These are phyloP conservation scores for Ispidina picta DNA, from an alignment of 2,797 vertebrate species.

Conservation along the genomic window DNA sequence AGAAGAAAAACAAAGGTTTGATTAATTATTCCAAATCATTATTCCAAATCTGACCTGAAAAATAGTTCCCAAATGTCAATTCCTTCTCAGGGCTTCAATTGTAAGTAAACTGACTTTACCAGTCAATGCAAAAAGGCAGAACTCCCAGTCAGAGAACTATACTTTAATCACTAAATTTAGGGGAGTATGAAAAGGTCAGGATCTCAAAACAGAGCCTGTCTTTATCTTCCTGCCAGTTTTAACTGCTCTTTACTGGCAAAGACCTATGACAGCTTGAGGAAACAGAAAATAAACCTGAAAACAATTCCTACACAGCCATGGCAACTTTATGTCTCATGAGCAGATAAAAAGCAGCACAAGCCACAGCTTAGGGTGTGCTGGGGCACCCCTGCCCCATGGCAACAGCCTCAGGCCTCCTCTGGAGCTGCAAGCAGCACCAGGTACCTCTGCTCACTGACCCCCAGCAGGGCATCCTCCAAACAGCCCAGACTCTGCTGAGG, in stretches of 20 bases:
- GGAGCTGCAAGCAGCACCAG: not conserved
- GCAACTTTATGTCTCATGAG: not conserved
- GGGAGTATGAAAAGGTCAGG: not conserved
- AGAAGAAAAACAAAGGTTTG: not conserved
- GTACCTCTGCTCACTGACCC: not conserved
- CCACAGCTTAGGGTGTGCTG: not conserved
- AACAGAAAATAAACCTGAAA: not conserved
- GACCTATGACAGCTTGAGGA: not conserved
- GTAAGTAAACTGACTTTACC: not conserved
- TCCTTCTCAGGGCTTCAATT: not conserved
- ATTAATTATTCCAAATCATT: not conserved
- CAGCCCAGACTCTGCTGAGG: not conserved
- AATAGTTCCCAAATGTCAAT: not conserved
- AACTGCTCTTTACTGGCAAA: not conserved
- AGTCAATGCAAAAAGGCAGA: not conserved
- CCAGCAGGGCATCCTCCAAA: rapidly evolving
- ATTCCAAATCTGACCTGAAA: not conserved
- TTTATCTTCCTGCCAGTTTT: not conserved
- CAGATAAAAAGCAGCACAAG: not conserved
- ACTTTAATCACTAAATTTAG: slow-evolving; percentile 21
- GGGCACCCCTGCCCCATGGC: not conserved
- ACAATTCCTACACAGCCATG: not conserved
- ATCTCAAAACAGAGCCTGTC: slow-evolving; percentile 11
- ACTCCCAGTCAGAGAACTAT: not conserved
- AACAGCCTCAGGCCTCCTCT: not conserved